Percentiles rank a stretch among this genome's conserved stretches.
Evolutionary conservation across 2,797 vertebrate genomes (phyloP).

Genomic region (Ficedula albicollis): DNA sequence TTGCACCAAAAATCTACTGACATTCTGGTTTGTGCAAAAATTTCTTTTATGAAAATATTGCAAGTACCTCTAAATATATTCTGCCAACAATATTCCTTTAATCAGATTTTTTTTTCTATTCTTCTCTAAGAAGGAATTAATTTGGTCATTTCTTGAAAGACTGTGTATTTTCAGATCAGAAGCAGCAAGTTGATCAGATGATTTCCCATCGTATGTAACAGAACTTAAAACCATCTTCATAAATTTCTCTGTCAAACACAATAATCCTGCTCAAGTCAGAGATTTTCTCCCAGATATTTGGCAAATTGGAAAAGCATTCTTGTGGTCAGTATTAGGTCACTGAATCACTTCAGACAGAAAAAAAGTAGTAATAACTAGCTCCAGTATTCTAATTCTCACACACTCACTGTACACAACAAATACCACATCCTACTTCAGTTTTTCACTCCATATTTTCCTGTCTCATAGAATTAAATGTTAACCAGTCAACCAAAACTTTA

Average conservation of each 20-base stretch:
- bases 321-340: conserved; percentile 23
- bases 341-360: neutral
- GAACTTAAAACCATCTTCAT: neutral
- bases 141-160: neutral
- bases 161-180: neutral
- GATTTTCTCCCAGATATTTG: conserved; percentile 13
- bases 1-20: neutral
- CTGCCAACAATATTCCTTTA: neutral
- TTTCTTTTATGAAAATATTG: neutral
- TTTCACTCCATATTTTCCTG: neutral
- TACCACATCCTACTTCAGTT: neutral
- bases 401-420: neutral
- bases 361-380: neutral
- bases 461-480: neutral
- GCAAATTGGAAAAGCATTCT: conserved; percentile 1
- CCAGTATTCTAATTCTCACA: neutral
- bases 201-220: neutral
- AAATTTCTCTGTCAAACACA: neutral
- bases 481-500: neutral
- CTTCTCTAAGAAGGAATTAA: neutral
- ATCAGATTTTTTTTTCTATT: neutral
- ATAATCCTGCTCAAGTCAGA: neutral
- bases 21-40: neutral
- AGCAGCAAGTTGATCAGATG: neutral
- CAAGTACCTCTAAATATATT: neutral